Evolutionary conservation across 92 coral and sea anemone genomes (phyloP), one percentile per base, ranked within the genome.

Genomic region (Porites cylindrica): DNA sequence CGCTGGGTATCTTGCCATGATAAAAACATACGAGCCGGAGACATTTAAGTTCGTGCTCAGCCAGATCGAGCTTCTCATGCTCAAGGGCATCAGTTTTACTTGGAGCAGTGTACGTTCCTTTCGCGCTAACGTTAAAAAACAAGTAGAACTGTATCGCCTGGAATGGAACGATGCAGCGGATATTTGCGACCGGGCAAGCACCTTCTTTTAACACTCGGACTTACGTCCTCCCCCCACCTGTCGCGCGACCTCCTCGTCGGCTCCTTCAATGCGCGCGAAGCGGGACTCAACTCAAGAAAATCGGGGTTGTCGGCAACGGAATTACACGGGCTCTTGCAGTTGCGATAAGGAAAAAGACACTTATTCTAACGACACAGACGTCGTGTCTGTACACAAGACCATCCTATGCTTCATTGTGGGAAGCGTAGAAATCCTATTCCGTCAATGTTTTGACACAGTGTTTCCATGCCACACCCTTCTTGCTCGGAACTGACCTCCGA

Each of bases 1-100:
- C 13, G 32, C 77, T 61, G 29, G 77, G 32, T 51, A 73, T 51
- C 77, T 50, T 17, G 61, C 77, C 60, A 73, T 73, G 62, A 73
- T 73, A 5, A 73, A 72, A 50, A 50, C 29, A 1, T 51, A 73
- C 52, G 62, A 73, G 1, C 77, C 62, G 8, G 60, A 8, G 32
- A n/a, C 60, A 14, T 51, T 32, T 11, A 73, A 14, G 60, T 23
- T 50, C 10, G 52, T 16, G 77, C 6, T 73, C 29, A 1, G 16
- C 12, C 59, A 50, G 1, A 10, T 67, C 3, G 72, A 67, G 38
- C 43, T 67, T 3, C 72, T 67, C 7, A 21, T 24, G 72, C 23
- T 11, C 17, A 73, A 73, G 52, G 62, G 26, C n/a, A 74, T 20
- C 1, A 74, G 78, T 32, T 51, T 18, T 4, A 7, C 63, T 16